Evolutionary conservation across 2,113 vertebrate genomes (phyloP).

Genomic region (Pygoscelis adeliae): DNA sequence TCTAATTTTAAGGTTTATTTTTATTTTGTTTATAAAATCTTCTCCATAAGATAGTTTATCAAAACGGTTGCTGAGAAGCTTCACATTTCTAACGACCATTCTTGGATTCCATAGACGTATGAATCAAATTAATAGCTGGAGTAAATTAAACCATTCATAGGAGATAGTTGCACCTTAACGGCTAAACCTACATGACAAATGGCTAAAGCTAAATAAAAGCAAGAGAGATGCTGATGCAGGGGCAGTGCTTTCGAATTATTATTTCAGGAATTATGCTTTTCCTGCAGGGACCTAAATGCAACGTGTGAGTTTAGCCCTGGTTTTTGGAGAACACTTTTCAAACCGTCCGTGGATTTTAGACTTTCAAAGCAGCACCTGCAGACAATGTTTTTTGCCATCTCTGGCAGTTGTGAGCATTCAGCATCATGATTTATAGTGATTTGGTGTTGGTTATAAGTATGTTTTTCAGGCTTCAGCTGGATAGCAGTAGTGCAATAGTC

Average conservation of each 20-base stretch:
- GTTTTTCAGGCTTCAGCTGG: not conserved
- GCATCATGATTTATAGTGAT: not conserved
- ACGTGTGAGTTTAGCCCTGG: not conserved
- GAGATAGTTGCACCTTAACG: not conserved
- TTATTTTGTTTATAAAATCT: not conserved
- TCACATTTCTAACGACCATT: not conserved
- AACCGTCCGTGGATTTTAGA: not conserved
- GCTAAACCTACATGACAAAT: not conserved
- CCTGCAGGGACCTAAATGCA: not conserved
- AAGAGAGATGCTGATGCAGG: not conserved
- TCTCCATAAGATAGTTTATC: not conserved
- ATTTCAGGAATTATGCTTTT: not conserved
- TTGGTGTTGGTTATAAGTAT: not conserved
- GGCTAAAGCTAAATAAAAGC: not conserved
- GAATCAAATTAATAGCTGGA: not conserved
- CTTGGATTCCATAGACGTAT: not conserved
- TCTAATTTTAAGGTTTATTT: not conserved
- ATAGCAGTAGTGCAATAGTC: not conserved
- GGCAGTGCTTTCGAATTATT: not conserved
- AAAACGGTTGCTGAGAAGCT: not conserved
- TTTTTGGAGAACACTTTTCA: not conserved
- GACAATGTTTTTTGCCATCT: not conserved
- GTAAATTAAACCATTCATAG: not conserved
- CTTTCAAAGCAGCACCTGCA: not conserved
- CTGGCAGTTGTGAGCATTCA: not conserved